These are phyloP conservation scores for Pluvianellus socialis DNA, from an alignment of 2,113 vertebrate genomes.

Conservation along the genomic window DNA sequence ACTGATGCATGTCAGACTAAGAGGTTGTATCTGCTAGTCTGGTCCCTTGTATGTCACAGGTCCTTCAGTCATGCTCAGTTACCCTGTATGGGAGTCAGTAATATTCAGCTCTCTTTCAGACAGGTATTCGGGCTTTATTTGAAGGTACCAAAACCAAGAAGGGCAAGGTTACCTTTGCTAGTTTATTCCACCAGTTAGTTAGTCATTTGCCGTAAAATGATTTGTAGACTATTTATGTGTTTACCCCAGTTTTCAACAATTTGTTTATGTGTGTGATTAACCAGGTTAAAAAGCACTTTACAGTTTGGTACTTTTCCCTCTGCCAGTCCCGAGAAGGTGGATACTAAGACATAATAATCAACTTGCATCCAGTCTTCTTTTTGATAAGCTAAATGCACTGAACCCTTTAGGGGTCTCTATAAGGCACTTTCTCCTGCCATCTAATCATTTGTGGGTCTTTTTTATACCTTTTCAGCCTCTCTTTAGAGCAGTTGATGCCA, in stretches of 20 bases:
- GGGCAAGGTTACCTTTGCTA: not conserved
- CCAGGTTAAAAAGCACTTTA: not conserved
- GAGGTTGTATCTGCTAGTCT: not conserved
- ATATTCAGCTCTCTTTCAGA: not conserved
- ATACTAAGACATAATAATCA: not conserved
- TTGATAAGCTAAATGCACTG: not conserved
- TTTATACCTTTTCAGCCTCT: not conserved
- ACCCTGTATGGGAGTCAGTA: not conserved
- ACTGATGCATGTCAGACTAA: not conserved
- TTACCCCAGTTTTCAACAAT: not conserved
- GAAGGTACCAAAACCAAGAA: not conserved
- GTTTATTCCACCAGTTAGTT: not conserved
- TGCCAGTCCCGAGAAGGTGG: fast-evolving
- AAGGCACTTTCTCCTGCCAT: not conserved
- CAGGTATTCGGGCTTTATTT: not conserved
- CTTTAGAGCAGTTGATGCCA: not conserved
- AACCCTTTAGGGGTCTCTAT: not conserved
- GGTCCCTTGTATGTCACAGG: not conserved
- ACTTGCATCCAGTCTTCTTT: not conserved
- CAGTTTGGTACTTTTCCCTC: not conserved
- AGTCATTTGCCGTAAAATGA: not conserved
- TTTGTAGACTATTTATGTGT: not conserved
- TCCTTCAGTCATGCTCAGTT: not conserved
- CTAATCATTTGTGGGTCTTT: not conserved
- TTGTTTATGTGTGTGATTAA: not conserved